A percentile compares a stretch with the other conserved stretches of the same genome.
Conservation (phyloP, 2,113 vertebrate genomes). For the Xiphophorus maculatus region DNA sequence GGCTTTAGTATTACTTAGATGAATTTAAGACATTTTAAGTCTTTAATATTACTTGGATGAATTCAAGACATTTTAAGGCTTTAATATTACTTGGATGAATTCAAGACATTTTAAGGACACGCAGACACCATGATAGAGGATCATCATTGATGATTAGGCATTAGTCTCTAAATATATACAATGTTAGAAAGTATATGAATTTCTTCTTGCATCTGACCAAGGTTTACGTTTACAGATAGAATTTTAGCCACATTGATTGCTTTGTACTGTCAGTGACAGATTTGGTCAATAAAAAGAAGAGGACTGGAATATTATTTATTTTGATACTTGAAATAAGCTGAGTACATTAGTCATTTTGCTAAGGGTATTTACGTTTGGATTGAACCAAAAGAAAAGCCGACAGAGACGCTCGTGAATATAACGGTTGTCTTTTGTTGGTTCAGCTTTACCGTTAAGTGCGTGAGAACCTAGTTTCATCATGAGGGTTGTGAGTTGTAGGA, state of each 20-base stretch:
- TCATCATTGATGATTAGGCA: background rate
- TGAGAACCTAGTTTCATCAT: constrained; percentile 6
- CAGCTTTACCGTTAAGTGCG: background rate
- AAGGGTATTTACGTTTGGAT: background rate
- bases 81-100: no score
- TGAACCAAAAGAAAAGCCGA: background rate
- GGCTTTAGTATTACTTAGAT: no score
- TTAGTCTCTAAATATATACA: background rate
- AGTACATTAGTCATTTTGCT: no score
- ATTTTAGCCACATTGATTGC: background rate
- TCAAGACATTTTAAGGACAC: no score
- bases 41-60: no score
- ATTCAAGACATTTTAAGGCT: no score
- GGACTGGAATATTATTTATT: background rate
- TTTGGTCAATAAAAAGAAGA: background rate
- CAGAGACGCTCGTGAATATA: background rate
- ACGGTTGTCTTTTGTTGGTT: background rate
- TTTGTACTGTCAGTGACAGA: no score
- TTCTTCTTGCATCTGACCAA: background rate
- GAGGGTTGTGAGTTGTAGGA: constrained; percentile 21
- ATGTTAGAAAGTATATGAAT: background rate
- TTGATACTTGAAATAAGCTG: background rate
- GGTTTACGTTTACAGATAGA: background rate
- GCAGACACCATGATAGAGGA: background rate
- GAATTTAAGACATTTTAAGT: no score